A percentile compares a stretch with the other conserved stretches of the same genome.
Conservation (phyloP, 2,113 vertebrate genomes). For the Aix galericulata region DNA sequence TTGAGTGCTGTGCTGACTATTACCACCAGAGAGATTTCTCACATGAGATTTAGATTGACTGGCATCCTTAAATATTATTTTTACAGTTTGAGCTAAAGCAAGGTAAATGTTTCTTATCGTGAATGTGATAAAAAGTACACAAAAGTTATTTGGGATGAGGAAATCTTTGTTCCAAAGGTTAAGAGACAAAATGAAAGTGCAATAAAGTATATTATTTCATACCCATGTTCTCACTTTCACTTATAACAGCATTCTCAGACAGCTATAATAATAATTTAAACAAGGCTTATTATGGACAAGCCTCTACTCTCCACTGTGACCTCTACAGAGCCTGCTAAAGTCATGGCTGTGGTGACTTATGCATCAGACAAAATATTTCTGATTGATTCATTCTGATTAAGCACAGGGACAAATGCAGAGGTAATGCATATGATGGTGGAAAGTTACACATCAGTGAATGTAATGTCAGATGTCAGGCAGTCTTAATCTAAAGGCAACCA, state of each 20-base stretch:
- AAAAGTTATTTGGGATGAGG: neutral
- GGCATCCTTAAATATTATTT: neutral
- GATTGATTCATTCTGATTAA: conserved; percentile 14
- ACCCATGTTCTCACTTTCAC: neutral
- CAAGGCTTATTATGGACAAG: neutral
- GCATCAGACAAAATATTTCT: neutral
- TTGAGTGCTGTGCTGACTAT: neutral
- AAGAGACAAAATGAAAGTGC: conserved; percentile 2
- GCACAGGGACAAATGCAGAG: neutral
- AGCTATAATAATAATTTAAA: conserved; percentile 18
- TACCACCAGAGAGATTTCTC: neutral
- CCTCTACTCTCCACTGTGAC: neutral
- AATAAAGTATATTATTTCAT: neutral
- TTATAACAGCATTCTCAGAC: neutral
- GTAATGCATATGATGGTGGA: neutral
- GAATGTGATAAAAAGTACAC: neutral
- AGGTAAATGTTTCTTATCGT: neutral
- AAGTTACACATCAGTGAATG: neutral
- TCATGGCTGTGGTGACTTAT: neutral
- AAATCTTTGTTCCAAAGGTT: conserved; percentile 22
- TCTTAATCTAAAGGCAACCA: neutral
- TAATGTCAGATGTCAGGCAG: neutral
- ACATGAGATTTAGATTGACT: neutral
- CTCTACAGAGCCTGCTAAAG: neutral
- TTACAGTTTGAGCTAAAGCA: neutral